Conservation (phyloP, 1,140 invertebrate species). For the Hylaeus anthracinus region DNA sequence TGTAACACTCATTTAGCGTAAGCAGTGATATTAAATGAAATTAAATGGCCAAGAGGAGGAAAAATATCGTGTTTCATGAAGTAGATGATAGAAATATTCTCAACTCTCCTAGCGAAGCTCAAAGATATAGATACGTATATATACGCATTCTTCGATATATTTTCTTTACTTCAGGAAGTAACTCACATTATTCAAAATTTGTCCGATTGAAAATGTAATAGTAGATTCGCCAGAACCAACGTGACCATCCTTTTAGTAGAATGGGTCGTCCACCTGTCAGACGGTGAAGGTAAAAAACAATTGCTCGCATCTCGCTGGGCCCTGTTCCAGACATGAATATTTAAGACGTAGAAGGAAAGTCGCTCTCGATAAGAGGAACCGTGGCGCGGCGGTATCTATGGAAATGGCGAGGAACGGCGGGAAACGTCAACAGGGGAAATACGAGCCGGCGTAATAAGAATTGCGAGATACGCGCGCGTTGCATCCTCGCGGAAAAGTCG, state of each 20-base stretch:
- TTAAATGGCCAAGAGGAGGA: too few relatives aligned
- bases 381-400: not conserved
- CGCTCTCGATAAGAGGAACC: not conserved
- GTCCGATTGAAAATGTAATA: too few relatives aligned
- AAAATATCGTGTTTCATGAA: too few relatives aligned
- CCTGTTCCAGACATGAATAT: not conserved
- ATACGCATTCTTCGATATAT: too few relatives aligned
- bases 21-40: too few relatives aligned
- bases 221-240: too few relatives aligned
- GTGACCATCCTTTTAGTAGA: not conserved
- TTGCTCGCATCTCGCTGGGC: not conserved
- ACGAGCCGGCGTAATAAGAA: conserved; percentile 38
- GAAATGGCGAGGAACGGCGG: conserved; percentile 14
- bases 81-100: too few relatives aligned
- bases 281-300: not conserved
- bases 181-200: too few relatives aligned
- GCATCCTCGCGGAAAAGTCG: conserved; percentile 9
- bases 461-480: not conserved
- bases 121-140: too few relatives aligned
- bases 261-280: not conserved
- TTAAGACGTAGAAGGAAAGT: not conserved
- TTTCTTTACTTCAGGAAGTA: too few relatives aligned
- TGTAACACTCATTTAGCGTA: too few relatives aligned
- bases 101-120: too few relatives aligned
- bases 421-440: conserved; percentile 39